phyloP scores from a whole-genome alignment of 2,113 vertebrate genomes.

The Motacilla alba region DNA sequence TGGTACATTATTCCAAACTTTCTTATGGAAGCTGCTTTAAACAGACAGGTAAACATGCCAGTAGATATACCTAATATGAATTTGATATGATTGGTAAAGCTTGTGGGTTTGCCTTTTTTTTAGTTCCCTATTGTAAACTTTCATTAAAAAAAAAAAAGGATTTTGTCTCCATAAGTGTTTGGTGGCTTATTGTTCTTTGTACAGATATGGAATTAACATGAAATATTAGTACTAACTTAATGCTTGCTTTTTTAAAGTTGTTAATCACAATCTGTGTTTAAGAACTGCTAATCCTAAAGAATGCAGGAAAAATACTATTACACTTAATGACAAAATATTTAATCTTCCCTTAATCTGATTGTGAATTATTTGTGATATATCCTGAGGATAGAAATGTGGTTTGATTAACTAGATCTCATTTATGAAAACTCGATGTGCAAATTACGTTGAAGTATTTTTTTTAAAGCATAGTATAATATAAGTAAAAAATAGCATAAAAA shows the following conservation, averaged over 20 bases:
- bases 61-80: neutral
- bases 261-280: neutral
- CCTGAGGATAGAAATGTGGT: neutral
- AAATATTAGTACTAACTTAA: neutral
- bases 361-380: neutral
- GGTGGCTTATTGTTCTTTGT: neutral
- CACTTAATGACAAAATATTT: neutral
- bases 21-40: neutral
- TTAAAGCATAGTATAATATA: neutral
- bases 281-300: neutral
- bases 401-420: neutral
- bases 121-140: neutral
- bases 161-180: neutral
- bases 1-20: neutral
- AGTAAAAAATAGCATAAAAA: neutral
- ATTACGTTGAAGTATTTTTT: neutral
- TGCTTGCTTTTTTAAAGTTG: neutral
- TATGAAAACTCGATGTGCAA: neutral
- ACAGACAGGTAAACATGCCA: neutral
- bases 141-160: neutral
- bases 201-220: neutral
- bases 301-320: neutral
- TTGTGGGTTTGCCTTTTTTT: neutral
- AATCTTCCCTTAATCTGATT: neutral
- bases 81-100: neutral